Conservation (phyloP, 2,113 vertebrate species). For the Coturnix japonica region DNA sequence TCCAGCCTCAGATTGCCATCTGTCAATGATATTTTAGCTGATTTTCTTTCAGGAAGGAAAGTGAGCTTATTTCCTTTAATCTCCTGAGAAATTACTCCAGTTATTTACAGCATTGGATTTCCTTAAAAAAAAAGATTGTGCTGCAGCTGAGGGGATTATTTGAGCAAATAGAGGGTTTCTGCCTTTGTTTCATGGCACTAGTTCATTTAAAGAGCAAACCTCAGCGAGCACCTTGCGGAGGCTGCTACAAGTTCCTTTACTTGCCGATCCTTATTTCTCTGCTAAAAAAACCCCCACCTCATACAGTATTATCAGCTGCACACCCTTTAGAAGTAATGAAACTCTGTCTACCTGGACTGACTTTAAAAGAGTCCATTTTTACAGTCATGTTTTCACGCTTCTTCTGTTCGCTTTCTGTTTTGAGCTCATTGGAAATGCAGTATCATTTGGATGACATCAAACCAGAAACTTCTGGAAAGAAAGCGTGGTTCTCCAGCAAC, state of each 20-base stretch:
- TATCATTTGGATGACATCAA: background rate
- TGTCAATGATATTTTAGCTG: constrained; percentile 65
- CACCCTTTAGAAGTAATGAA: background rate
- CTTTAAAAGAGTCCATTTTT: background rate
- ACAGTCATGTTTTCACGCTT: background rate
- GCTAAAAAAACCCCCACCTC: background rate
- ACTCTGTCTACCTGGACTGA: background rate
- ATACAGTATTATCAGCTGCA: background rate
- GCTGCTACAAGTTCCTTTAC: constrained; percentile 11
- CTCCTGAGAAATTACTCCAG: constrained; percentile 53
- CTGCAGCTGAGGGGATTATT: constrained; percentile 44
- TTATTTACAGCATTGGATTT: constrained; percentile 60
- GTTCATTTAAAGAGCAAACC: background rate
- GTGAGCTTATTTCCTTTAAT: constrained; percentile 64
- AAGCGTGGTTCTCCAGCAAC: background rate
- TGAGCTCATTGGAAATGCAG: background rate
- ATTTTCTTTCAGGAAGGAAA: constrained; percentile 60
- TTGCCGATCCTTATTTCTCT: background rate
- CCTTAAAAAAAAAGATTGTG: background rate
- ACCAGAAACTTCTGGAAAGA: background rate
- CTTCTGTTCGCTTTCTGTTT: background rate
- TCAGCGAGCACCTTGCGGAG: background rate
- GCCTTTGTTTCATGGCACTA: constrained; percentile 50
- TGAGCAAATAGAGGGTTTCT: background rate
- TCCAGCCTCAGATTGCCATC: constrained; percentile 44